A percentile compares a stretch with the other conserved stretches of the same genome.
Conservation (phyloP, 2,797 vertebrate species). For the Spinibarbus caldwelli region DNA sequence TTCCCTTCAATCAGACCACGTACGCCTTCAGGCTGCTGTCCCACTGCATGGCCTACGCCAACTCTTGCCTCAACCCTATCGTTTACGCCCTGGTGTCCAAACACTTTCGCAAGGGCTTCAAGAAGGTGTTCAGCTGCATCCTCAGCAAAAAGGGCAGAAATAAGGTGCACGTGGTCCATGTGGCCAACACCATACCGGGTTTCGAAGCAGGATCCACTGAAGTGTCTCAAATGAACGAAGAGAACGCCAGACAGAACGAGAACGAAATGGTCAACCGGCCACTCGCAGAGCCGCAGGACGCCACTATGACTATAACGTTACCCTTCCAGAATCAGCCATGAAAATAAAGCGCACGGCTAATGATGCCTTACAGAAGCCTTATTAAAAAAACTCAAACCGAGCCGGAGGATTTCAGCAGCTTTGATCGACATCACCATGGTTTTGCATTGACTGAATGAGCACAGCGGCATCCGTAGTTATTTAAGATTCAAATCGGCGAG, state of each 20-base stretch:
- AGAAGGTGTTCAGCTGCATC: conserved; percentile 89
- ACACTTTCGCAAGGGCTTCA: conserved; percentile 91
- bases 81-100: conserved; percentile 89
- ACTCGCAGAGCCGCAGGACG: conserved; percentile 68
- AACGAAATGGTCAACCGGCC: conserved; percentile 77
- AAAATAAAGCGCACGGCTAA: conserved; percentile 45
- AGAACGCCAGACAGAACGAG: conserved; percentile 75
- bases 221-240: conserved; percentile 84
- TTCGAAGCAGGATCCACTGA: conserved; percentile 83
- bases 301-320: conserved; percentile 72
- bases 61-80: conserved; percentile 91
- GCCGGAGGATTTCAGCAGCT: conserved; percentile 16
- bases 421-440: conserved; percentile 33
- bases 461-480: conserved; percentile 21
- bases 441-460: conserved; percentile 19
- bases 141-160: conserved; percentile 83
- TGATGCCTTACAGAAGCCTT: conserved; percentile 60
- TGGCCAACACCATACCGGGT: conserved; percentile 79
- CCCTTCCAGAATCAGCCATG: conserved; percentile 76
- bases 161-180: conserved; percentile 77
- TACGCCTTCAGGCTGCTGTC: conserved; percentile 88
- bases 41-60: conserved; percentile 92
- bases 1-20: conserved; percentile 89
- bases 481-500: conserved; percentile 7
- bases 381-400: conserved; percentile 47